A percentile compares a stretch with the other conserved stretches of the same genome.
Conservation (phyloP, 2,113 vertebrate species). For the Etheostoma spectabile region DNA sequence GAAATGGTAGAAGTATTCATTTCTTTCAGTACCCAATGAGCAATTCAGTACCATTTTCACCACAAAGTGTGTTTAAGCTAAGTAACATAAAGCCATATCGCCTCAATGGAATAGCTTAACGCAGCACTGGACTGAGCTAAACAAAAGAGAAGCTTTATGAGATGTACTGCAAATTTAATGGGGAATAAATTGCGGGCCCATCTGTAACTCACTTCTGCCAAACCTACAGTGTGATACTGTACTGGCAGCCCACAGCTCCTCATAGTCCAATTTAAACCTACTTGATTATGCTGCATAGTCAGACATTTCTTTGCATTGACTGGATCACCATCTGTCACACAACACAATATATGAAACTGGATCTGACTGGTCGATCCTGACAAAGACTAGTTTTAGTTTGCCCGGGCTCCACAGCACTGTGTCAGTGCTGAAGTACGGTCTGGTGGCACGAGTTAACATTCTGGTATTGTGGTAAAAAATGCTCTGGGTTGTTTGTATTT, state of each 20-base stretch:
- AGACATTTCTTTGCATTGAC: constrained; percentile 19
- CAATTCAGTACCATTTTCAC: neutral
- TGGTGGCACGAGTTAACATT: no score
- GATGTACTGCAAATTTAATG: constrained; percentile 18
- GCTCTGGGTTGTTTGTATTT: no score
- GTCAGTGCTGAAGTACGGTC: no score
- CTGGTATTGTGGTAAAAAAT: no score
- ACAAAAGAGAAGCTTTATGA: constrained; percentile 1
- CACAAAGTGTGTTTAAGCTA: neutral
- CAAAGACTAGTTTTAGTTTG: neutral
- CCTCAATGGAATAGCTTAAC: neutral
- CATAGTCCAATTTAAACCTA: constrained; percentile 35
- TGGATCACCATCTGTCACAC: constrained; percentile 27
- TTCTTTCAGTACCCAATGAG: neutral
- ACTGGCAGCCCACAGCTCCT: constrained; percentile 34
- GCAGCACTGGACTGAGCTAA: neutral
- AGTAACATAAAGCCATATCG: constrained; percentile 15
- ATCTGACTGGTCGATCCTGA: neutral
- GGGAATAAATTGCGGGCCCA: constrained; percentile 14
- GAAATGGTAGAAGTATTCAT: neutral
- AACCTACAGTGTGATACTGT: constrained; percentile 15
- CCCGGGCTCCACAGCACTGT: no score
- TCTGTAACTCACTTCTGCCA: constrained; percentile 44
- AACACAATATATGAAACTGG: neutral
- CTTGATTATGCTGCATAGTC: constrained; percentile 20